phyloP scores from a whole-genome alignment of 1,140 invertebrate genomes.

The Camponotus pennsylvanicus region DNA sequence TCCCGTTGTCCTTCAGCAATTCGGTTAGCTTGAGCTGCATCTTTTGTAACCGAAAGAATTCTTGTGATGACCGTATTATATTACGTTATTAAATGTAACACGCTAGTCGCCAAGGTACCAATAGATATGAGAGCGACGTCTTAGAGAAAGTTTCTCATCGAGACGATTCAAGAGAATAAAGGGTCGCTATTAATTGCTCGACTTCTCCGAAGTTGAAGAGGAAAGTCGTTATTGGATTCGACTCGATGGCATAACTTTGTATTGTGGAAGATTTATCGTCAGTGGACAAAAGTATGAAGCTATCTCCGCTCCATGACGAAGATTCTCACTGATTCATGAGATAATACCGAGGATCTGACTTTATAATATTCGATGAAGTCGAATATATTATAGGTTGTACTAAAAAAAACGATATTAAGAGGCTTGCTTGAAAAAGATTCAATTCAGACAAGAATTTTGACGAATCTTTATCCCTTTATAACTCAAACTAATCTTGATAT shows the following conservation, averaged over 20 bases:
- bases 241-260: conserved; percentile 68
- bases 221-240: conserved; percentile 73
- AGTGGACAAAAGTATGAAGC: conserved; percentile 64
- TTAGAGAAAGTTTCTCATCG: conserved; percentile 68
- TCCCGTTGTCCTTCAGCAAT: conserved; percentile 12
- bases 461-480: background rate
- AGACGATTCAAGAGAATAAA: conserved; percentile 70
- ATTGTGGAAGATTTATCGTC: conserved; percentile 54
- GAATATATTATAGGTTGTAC: background rate
- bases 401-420: conserved; percentile 12
- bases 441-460: background rate
- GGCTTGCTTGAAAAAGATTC: background rate
- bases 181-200: conserved; percentile 73
- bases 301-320: conserved; percentile 33
- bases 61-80: conserved; percentile 7
- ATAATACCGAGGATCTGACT: background rate
- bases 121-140: conserved; percentile 62
- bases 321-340: conserved; percentile 34
- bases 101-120: conserved; percentile 60
- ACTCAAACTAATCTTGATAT: background rate
- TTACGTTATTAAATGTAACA: conserved; percentile 38
- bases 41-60: conserved; percentile 41
- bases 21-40: conserved; percentile 1
- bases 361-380: background rate
- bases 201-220: conserved; percentile 69